Base-by-base conservation (phyloP, 2,888 invertebrate species). In the Bugula neritina region DNA sequence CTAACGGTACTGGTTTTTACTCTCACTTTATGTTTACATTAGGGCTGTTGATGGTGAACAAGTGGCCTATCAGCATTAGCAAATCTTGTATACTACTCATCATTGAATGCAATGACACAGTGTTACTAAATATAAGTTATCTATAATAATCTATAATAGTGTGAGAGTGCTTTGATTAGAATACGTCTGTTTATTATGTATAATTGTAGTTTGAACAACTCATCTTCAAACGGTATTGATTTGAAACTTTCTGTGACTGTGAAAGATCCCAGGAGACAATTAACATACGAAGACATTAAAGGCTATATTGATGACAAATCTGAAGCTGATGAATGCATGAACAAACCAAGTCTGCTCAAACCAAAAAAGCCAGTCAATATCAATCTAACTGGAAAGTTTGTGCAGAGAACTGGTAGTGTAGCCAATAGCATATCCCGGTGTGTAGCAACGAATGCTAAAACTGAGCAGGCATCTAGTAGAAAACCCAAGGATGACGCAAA, bases 301-400 rank as follows among this genome's bases (percentile, higher is more conserved):
- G 63, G 31, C 31, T 63, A 63, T 63, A 27, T 63, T 3, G 63
- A 21, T 63, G 63, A 63, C n/a, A n/a, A 31, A 31, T 13, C 27
- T 63, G 27, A 63, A 27, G 63, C 5, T 17, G 43, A 43, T 5
- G 43, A 43, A 17, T 10, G 43, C 5, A 10, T 17, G 17, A 43
- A 17, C 43, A 43, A 29, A n/a, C 63, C 29, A 3, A 29, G 29
- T 21, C 31, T 63, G 13, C 63, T 34, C 63, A 63, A 34, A 27
- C 29, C 31, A 10, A 25, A 31, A 17, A 31, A 25, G 31, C 17
- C 27, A 63, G 31, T 43, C 43, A 43, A 63, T 10, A 63, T 63
- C 5, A 63, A 63, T 31, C n/a, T 63, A 34, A 63, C 63, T 25
- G 63, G 63, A 2, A 63, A 31, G 31, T 63, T 63, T 63, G 63